These are phyloP conservation scores for Metellina segmentata DNA, from an alignment of 2,888 invertebrate species.

Conservation along the genomic window DNA sequence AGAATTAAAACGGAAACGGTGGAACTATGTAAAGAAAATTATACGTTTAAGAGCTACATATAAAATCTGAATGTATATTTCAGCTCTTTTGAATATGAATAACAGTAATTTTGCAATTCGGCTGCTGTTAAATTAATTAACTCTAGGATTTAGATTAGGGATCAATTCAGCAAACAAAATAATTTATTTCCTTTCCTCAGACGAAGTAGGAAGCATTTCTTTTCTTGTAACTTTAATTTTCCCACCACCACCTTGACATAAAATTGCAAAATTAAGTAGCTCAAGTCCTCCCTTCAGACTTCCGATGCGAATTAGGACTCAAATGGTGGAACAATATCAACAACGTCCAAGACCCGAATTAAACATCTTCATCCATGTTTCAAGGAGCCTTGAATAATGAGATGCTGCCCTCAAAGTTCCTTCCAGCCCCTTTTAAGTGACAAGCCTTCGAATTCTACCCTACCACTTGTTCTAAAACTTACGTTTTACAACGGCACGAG, in stretches of 20 bases:
- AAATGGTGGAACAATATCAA: not conserved
- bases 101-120: no score
- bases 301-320: not conserved
- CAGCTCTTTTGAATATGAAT: no score
- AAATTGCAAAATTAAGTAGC: not conserved
- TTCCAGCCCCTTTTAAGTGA: not conserved
- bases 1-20: no score
- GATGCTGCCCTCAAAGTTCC: not conserved
- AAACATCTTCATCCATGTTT: not conserved
- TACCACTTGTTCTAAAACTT: not conserved
- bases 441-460: not conserved
- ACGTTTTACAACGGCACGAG: not conserved
- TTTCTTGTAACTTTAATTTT: not conserved
- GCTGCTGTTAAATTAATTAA: no score
- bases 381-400: not conserved
- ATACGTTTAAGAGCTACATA: no score
- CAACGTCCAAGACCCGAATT: not conserved
- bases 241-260: not conserved
- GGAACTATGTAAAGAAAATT: no score
- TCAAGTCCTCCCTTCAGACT: not conserved
- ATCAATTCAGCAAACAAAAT: not conserved
- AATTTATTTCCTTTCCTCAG: not conserved
- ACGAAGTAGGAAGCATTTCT: not conserved
- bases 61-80: no score
- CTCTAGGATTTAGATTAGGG: no score